phyloP scores from a whole-genome alignment of 2,888 invertebrate species.

The Colletes collaris region DNA sequence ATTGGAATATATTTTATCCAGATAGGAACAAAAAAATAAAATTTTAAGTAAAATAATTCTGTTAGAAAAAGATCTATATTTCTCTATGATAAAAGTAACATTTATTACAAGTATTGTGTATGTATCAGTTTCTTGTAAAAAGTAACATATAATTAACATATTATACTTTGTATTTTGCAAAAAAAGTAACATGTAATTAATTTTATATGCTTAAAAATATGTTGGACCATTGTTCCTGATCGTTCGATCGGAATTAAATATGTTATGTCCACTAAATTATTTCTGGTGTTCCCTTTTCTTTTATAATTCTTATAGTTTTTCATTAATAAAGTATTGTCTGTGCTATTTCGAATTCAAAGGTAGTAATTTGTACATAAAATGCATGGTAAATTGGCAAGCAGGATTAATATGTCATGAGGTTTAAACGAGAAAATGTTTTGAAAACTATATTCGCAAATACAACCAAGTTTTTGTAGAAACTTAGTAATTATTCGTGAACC shows the following conservation, averaged over 20 bases:
- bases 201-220: neutral
- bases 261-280: constrained; percentile 16
- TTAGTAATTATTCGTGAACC: neutral
- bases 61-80: neutral
- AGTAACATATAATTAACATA: too few relatives aligned
- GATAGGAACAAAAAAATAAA: neutral
- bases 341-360: constrained; percentile 18
- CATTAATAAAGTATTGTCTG: constrained; percentile 6
- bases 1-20: neutral
- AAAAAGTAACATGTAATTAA: neutral
- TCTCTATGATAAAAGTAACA: constrained; percentile 1
- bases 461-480: neutral
- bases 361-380: constrained; percentile 37
- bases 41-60: neutral
- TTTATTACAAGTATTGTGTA: constrained; percentile 3
- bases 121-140: constrained; percentile 6
- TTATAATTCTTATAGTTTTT: constrained; percentile 21
- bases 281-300: constrained; percentile 13
- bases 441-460: neutral
- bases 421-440: constrained; percentile 64
- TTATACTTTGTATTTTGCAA: constrained; percentile 1
- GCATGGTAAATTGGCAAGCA: constrained; percentile 66
- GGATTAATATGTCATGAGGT: constrained; percentile 29
- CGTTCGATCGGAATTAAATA: constrained; percentile 4
- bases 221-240: constrained; percentile 8